Evolutionary conservation across 2,888 invertebrate genomes (phyloP).

Genomic region (Gasteruption jaculator): DNA sequence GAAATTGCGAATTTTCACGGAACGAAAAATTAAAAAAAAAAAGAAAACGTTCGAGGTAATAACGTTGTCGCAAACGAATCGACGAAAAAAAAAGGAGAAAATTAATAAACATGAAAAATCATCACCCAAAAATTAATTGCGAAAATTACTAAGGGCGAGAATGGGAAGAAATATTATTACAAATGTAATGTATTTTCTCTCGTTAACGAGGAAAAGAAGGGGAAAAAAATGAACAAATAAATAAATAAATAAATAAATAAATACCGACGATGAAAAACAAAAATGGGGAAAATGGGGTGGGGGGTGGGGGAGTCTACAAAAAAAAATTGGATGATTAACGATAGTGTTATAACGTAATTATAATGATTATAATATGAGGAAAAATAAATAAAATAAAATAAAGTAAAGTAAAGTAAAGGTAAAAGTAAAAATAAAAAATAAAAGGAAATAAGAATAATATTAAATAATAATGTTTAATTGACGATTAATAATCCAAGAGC

Average conservation of each 20-base stretch:
- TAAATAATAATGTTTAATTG: slow-evolving; percentile 42
- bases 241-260: slow-evolving; percentile 18
- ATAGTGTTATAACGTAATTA: slow-evolving; percentile 49
- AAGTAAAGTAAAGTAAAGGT: no score
- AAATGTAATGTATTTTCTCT: slow-evolving; percentile 40
- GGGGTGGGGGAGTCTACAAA: slow-evolving; percentile 24
- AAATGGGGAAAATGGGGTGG: slow-evolving; percentile 8
- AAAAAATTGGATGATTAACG: slow-evolving; percentile 32
- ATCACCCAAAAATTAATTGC: no score
- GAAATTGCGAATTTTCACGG: no score
- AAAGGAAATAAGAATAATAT: no score
- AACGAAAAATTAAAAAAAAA: no score
- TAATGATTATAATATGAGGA: slow-evolving; percentile 46
- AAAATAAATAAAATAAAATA: slow-evolving; percentile 33
- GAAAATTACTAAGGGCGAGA: no score
- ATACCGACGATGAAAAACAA: slow-evolving; percentile 15
- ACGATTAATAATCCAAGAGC: slow-evolving; percentile 40
- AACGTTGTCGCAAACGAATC: no score
- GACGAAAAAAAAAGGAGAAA: no score
- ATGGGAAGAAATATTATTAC: no score
- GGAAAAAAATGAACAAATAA: slow-evolving; percentile 6
- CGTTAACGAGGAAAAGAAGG: slow-evolving; percentile 37
- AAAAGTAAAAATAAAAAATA: no score
- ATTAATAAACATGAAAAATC: no score
- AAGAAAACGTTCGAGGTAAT: no score